A percentile compares a stretch with the other conserved stretches of the same genome.
phyloP scores from a whole-genome alignment of 1,140 invertebrate genomes.

The Cyphomyrmex costatus region DNA sequence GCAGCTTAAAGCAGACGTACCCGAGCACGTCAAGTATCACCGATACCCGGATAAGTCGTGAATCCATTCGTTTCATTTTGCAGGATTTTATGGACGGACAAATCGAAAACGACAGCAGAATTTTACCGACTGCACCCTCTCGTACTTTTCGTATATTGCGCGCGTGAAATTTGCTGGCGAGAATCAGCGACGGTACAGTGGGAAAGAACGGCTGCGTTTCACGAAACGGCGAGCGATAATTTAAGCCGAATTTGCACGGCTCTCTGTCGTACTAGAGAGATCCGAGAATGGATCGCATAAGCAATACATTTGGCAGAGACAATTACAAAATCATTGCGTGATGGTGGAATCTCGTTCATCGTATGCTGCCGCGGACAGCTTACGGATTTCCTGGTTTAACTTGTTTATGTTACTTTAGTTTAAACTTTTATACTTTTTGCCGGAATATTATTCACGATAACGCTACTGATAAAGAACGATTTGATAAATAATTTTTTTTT shows the following conservation, averaged over 20 bases:
- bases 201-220: constrained; percentile 1
- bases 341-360: background rate
- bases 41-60: constrained; percentile 25
- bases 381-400: background rate
- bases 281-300: background rate
- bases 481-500: no score
- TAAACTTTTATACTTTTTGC: no score
- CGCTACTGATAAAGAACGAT: no score
- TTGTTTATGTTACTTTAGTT: background rate
- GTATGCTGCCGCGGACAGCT: no score
- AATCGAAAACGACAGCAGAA: constrained; percentile 12
- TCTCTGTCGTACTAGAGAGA: background rate
- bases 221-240: constrained; percentile 19
- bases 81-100: constrained; percentile 33
- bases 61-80: constrained; percentile 49
- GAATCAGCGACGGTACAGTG: background rate
- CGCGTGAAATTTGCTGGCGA: constrained; percentile 21
- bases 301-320: background rate
- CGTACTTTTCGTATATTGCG: constrained; percentile 12
- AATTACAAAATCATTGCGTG: background rate
- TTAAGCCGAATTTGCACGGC: constrained; percentile 6
- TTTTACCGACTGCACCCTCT: constrained; percentile 13
- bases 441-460: no score
- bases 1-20: background rate
- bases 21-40: background rate